These are phyloP conservation scores for Fukomys damarensis DNA, from an alignment of 2,113 vertebrate species.

Conservation along the genomic window DNA sequence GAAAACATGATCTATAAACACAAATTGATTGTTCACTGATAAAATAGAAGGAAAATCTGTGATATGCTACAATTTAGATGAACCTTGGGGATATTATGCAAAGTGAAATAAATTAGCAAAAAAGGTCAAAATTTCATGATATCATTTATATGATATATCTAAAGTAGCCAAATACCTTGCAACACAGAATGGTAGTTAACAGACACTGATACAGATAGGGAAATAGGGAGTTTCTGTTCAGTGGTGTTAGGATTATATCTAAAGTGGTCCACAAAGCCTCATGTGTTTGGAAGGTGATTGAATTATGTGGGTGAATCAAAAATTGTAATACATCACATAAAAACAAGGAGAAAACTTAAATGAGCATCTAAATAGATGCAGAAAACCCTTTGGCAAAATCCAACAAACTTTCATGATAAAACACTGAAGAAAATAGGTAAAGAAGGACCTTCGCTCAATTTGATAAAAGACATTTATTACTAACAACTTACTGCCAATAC, in stretches of 20 bases:
- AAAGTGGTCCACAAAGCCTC: neutral
- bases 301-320: neutral
- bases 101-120: conserved; percentile 8
- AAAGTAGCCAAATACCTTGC: neutral
- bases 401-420: neutral
- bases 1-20: neutral
- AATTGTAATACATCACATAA: neutral
- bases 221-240: neutral
- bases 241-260: neutral
- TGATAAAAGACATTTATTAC: neutral
- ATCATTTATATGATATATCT: neutral
- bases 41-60: neutral
- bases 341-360: neutral
- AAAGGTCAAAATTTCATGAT: neutral
- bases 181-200: neutral
- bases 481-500: neutral
- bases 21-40: neutral
- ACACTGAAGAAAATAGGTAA: neutral
- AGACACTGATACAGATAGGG: neutral
- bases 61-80: neutral
- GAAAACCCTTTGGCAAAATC: neutral
- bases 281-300: neutral
- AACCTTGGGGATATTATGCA: neutral
- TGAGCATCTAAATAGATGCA: neutral
- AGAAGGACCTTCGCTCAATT: neutral